Conservation (phyloP, 92 coral and sea anemone species). For the Zoanthus sansibaricus region DNA sequence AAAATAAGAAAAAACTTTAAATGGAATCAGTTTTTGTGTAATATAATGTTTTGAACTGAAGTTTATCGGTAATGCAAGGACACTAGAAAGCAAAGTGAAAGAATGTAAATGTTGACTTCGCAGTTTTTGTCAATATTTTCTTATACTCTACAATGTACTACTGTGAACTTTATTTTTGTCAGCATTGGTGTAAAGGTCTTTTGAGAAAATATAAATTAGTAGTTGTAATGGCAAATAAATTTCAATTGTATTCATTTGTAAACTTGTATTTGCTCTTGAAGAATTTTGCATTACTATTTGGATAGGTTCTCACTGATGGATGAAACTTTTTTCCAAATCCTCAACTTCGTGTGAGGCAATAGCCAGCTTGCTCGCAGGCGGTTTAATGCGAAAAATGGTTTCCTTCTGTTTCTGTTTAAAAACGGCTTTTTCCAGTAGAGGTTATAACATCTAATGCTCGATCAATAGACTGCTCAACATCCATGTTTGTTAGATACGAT, state of each 20-base stretch:
- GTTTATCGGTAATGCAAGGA: slow-evolving; percentile 16
- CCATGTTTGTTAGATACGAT: too few relatives aligned
- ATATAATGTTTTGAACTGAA: slow-evolving; percentile 23
- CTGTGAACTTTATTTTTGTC: slow-evolving; percentile 34
- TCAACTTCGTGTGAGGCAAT: too few relatives aligned
- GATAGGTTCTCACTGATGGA: background rate
- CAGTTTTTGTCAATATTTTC: slow-evolving; percentile 4
- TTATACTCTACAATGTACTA: slow-evolving; percentile 27
- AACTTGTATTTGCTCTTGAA: slow-evolving; percentile 1
- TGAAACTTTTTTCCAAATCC: background rate
- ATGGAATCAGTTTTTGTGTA: background rate
- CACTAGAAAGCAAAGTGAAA: background rate
- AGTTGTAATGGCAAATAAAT: slow-evolving; percentile 33
- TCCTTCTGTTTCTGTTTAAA: too few relatives aligned
- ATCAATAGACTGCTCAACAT: too few relatives aligned
- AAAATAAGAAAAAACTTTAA: slow-evolving; percentile 1
- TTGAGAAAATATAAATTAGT: slow-evolving; percentile 14
- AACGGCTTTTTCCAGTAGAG: background rate
- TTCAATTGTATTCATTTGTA: slow-evolving; percentile 34
- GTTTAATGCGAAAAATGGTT: background rate
- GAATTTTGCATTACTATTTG: background rate
- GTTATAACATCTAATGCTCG: too few relatives aligned
- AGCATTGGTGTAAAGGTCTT: slow-evolving; percentile 1
- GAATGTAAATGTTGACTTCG: slow-evolving; percentile 24
- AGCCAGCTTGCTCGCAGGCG: too few relatives aligned